Conservation (phyloP, 2,113 vertebrate genomes). For the Euleptes europaea region DNA sequence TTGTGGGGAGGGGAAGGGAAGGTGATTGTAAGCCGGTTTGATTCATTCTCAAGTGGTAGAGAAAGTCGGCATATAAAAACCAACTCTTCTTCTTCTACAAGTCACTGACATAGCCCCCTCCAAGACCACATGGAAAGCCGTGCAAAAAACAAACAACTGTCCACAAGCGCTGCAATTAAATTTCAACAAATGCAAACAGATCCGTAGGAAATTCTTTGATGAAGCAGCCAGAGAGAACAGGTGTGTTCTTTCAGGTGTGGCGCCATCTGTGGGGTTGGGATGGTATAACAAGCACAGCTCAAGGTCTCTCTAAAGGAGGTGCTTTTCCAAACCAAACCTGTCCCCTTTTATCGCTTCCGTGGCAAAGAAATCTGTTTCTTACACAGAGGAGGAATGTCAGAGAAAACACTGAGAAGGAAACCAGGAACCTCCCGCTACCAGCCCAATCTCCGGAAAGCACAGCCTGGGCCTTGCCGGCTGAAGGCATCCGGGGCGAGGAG, state of each 20-base stretch:
- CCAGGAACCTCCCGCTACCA: background rate
- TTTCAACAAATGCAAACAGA: background rate
- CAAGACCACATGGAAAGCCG: background rate
- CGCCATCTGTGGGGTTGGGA: background rate
- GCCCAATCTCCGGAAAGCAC: background rate
- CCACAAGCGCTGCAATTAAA: background rate
- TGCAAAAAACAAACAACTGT: background rate
- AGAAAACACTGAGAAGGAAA: background rate
- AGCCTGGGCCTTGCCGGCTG: background rate
- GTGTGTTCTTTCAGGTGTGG: background rate
- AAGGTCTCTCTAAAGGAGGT: background rate
- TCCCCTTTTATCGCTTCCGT: background rate
- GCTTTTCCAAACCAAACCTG: background rate
- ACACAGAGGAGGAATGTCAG: background rate
- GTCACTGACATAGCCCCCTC: background rate
- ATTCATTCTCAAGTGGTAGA: no score
- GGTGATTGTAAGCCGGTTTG: no score
- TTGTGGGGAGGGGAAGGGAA: no score
- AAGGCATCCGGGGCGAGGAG: background rate
- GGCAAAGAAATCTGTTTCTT: background rate
- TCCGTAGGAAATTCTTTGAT: background rate
- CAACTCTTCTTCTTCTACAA: background rate
- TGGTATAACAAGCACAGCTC: background rate
- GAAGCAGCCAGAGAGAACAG: background rate
- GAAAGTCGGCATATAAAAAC: no score